Percentiles rank a stretch among this genome's conserved stretches.
These are phyloP conservation scores for Drosophila teissieri DNA, from an alignment of 1,140 invertebrate genomes.

Conservation along the genomic window DNA sequence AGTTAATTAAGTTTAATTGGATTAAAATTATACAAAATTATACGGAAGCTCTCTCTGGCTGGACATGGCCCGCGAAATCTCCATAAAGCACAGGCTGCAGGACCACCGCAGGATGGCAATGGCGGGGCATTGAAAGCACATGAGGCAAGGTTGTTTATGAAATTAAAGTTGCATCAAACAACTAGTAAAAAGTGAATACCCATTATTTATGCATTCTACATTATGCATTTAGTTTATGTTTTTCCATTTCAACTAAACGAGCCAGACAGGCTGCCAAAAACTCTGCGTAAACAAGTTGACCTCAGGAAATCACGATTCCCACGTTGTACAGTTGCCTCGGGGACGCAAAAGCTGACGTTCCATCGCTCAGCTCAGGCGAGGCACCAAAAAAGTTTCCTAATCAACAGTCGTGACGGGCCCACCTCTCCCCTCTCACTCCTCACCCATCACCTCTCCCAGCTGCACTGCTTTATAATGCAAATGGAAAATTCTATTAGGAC, in stretches of 20 bases:
- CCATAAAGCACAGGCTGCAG: conserved; percentile 1
- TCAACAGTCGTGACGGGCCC: conserved; percentile 23
- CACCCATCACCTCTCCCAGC: neutral
- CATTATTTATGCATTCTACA: no score
- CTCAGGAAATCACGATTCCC: neutral
- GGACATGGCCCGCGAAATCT: conserved; percentile 3
- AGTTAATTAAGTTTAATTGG: conserved; percentile 82
- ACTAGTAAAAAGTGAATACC: no score
- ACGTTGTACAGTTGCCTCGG: conserved; percentile 10
- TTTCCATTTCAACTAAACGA: no score
- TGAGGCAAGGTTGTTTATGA: neutral
- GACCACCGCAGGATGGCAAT: neutral
- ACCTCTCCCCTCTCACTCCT: neutral
- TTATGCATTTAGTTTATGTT: no score
- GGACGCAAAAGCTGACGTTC: neutral
- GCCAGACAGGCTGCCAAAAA: no score
- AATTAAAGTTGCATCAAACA: neutral
- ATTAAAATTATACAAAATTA: conserved; percentile 74
- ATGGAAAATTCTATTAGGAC: conserved; percentile 71
- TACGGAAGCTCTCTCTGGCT: conserved; percentile 21
- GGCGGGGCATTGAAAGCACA: conserved; percentile 12
- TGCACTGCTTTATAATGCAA: conserved; percentile 57
- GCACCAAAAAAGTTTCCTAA: conserved; percentile 21
- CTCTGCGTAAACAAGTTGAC: no score
- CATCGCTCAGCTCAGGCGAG: neutral